phyloP scores from a whole-genome alignment of 2,113 vertebrate species.

The Cathartes aura region DNA sequence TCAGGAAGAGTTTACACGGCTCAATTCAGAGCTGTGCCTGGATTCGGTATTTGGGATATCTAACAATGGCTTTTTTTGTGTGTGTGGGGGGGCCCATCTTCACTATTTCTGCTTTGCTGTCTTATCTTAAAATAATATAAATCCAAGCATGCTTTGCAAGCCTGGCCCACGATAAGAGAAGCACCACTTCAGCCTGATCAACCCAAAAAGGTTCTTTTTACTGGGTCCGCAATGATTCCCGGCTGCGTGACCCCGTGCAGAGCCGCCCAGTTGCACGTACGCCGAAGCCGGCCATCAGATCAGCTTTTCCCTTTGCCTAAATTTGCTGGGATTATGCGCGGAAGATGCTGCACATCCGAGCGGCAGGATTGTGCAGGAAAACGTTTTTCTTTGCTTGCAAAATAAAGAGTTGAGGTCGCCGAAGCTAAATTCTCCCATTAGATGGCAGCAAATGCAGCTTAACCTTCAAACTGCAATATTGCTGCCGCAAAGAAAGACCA shows the following conservation, averaged over 20 bases:
- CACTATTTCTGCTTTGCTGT: not conserved
- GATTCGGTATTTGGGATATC: not conserved
- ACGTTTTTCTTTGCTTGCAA: not conserved
- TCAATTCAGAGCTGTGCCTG: not conserved
- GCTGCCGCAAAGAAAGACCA: not conserved
- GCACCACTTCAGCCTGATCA: not conserved
- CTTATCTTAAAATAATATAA: not conserved
- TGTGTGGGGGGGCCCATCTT: not conserved
- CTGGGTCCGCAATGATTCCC: not conserved
- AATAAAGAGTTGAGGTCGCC: not conserved
- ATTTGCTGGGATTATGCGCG: not conserved
- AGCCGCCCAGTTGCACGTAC: not conserved
- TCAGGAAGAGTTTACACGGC: not conserved
- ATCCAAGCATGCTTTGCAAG: not conserved
- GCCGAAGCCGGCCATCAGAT: not conserved
- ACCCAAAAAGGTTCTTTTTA: not conserved
- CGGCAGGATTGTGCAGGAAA: not conserved
- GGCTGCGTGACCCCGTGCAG: not conserved
- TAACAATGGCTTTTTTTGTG: not conserved
- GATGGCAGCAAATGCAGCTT: constrained; percentile 66
- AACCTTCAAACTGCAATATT: not conserved
- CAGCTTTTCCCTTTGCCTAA: not conserved
- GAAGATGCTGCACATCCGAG: not conserved
- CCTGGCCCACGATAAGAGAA: not conserved
- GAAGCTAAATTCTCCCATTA: constrained; percentile 33